Percentiles rank a stretch among this genome's conserved stretches.
These are phyloP conservation scores for Melieria crassipennis DNA, from an alignment of 2,888 invertebrate genomes.

Conservation along the genomic window DNA sequence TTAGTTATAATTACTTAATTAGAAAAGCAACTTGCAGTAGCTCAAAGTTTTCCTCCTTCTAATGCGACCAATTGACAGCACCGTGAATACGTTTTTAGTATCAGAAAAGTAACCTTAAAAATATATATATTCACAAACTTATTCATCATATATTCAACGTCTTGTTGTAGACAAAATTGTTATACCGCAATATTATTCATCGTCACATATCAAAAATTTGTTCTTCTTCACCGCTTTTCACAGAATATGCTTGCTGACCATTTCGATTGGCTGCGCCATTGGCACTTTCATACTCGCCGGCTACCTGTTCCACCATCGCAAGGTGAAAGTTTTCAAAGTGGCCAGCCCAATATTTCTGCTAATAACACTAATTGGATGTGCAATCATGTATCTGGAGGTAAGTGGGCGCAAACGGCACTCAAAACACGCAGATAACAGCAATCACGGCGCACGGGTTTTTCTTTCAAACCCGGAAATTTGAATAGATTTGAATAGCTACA, in stretches of 20 bases:
- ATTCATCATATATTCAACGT: too few relatives aligned
- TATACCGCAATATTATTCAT: background rate
- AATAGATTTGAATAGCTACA: background rate
- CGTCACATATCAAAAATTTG: background rate
- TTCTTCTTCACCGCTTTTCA: background rate
- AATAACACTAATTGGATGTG: constrained; percentile 88
- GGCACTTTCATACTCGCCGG: constrained; percentile 79
- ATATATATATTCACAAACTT: too few relatives aligned
- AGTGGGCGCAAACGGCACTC: constrained; percentile 48
- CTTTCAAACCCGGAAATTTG: too few relatives aligned
- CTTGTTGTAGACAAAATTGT: too few relatives aligned
- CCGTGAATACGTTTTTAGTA: too few relatives aligned
- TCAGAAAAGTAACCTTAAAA: too few relatives aligned
- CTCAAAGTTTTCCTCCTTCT: too few relatives aligned
- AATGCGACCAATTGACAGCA: too few relatives aligned
- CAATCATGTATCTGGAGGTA: constrained; percentile 93
- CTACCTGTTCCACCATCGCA: constrained; percentile 84
- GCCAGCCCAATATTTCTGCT: constrained; percentile 93
- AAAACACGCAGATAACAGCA: background rate
- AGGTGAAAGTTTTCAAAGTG: constrained; percentile 89
- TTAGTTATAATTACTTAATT: too few relatives aligned
- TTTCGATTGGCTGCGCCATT: constrained; percentile 83
- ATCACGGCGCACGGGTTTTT: background rate
- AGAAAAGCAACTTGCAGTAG: too few relatives aligned
- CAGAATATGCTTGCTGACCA: constrained; percentile 81